Percentiles rank a stretch among this genome's conserved stretches.
phyloP scores from a whole-genome alignment of 2,888 invertebrate genomes.

The Stegophylla sp. region DNA sequence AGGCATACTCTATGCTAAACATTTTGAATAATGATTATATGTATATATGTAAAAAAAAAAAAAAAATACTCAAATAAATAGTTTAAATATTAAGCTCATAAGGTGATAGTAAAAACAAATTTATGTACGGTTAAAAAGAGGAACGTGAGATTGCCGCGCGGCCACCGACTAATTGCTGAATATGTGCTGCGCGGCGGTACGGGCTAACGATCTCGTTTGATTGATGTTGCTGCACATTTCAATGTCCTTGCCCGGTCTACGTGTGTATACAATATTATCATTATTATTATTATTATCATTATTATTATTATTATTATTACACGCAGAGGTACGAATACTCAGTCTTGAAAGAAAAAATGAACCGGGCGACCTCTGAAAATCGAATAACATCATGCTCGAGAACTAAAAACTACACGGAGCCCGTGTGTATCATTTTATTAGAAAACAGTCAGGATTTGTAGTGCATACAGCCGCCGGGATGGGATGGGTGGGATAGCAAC shows the following conservation, averaged over 20 bases:
- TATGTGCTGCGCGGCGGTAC: conserved; percentile 20
- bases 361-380: conserved; percentile 38
- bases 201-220: conserved; percentile 57
- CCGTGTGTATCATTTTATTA: conserved; percentile 52
- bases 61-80: conserved; percentile 24
- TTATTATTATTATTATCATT: conserved; percentile 25
- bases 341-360: conserved; percentile 34
- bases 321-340: conserved; percentile 31
- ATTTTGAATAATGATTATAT: conserved; percentile 45
- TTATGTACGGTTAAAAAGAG: conserved; percentile 38
- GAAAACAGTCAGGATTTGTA: conserved; percentile 48
- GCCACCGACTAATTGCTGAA: conserved; percentile 56
- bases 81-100: conserved; percentile 50
- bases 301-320: conserved; percentile 30
- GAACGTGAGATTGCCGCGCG: conserved; percentile 53
- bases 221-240: conserved; percentile 58
- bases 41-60: conserved; percentile 13
- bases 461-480: conserved; percentile 21
- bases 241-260: conserved; percentile 49
- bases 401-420: conserved; percentile 22
- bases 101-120: conserved; percentile 24
- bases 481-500: conserved; percentile 17
- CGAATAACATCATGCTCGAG: conserved; percentile 37
- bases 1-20: conserved; percentile 32
- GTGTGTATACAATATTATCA: conserved; percentile 32